A percentile compares a stretch with the other conserved stretches of the same genome.
Evolutionary conservation across 2,113 vertebrate species (phyloP).

Genomic region (Chionis minor): DNA sequence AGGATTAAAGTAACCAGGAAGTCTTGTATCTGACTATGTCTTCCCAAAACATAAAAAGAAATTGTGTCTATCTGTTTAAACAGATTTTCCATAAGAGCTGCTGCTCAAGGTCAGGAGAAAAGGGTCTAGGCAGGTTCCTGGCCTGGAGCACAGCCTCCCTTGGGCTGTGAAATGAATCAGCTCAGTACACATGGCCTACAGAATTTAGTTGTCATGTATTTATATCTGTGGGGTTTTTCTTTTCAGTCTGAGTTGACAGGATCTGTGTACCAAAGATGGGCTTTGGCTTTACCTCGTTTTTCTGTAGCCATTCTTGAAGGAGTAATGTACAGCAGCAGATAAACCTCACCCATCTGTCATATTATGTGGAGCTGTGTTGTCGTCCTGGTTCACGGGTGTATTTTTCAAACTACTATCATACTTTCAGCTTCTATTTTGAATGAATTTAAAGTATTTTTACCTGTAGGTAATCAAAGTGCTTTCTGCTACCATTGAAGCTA

Average conservation of each 20-base stretch:
- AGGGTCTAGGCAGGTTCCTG: background rate
- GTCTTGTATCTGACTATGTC: background rate
- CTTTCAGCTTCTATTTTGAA: background rate
- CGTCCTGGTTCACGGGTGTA: background rate
- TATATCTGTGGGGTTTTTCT: background rate
- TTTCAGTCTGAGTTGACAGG: background rate
- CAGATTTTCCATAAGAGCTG: background rate
- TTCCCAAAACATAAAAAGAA: constrained; percentile 29
- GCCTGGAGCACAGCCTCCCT: background rate
- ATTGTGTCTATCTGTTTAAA: background rate
- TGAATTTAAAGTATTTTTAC: background rate
- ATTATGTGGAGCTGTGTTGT: background rate
- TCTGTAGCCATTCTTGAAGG: background rate
- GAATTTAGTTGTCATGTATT: background rate
- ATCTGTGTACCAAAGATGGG: background rate
- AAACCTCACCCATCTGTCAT: background rate
- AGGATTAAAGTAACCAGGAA: constrained; percentile 41
- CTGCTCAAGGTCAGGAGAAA: background rate
- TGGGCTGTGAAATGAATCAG: background rate
- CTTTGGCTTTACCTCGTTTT: background rate
- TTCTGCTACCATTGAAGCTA: background rate
- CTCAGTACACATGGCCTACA: background rate
- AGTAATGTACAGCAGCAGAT: background rate
- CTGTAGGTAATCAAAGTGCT: background rate
- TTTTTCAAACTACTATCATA: background rate